Conservation (phyloP, 2,888 invertebrate species). For the Drosophila conformis region DNA sequence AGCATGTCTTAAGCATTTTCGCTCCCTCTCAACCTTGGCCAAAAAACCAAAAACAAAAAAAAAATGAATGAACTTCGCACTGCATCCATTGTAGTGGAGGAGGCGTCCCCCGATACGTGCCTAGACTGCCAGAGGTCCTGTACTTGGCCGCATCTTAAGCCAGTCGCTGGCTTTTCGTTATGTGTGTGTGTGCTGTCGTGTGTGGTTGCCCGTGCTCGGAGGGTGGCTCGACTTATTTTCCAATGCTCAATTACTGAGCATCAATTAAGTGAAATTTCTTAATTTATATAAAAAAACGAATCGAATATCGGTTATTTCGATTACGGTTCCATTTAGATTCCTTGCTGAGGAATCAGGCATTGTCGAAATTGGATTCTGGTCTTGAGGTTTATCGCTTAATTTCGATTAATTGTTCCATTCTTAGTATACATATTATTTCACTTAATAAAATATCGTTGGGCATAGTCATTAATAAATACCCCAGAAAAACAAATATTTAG, state of each 20-base stretch:
- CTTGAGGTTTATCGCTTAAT: not conserved
- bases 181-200: constrained; percentile 16
- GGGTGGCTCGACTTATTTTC: constrained; percentile 29
- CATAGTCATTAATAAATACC: not conserved
- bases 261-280: not conserved
- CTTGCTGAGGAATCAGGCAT: not conserved
- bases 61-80: constrained; percentile 57
- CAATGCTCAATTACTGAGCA: not conserved
- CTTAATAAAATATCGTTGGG: too few relatives aligned
- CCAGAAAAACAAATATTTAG: not conserved
- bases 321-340: not conserved
- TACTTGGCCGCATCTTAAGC: constrained; percentile 40
- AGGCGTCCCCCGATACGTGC: constrained; percentile 53
- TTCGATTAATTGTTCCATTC: not conserved
- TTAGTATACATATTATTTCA: too few relatives aligned
- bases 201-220: constrained; percentile 15
- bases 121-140: constrained; percentile 56
- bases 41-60: not conserved
- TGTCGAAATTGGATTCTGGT: not conserved
- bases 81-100: constrained; percentile 40
- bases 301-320: too few relatives aligned
- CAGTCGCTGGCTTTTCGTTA: constrained; percentile 34
- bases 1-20: constrained; percentile 49
- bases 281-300: not conserved
- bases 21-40: constrained; percentile 1